A percentile compares a stretch with the other conserved stretches of the same genome.
These are phyloP conservation scores for Epicampocera succincta DNA, from an alignment of 2,888 invertebrate genomes.

Conservation along the genomic window DNA sequence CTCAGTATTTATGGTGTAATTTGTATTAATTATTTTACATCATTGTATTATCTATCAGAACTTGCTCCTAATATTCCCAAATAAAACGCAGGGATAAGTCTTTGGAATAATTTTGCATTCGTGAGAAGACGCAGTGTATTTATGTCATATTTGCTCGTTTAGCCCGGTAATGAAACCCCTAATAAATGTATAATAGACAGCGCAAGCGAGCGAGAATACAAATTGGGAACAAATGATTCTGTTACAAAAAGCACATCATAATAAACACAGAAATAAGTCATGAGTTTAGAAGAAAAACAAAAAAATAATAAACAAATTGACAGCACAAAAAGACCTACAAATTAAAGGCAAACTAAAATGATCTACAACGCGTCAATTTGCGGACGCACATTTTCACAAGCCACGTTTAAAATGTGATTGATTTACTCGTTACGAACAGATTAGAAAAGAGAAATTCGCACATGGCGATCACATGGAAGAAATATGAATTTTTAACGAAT, in stretches of 20 bases:
- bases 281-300: background rate
- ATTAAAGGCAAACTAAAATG: slow-evolving; percentile 15
- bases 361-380: background rate
- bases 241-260: slow-evolving; percentile 34
- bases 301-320: slow-evolving; percentile 28
- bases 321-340: slow-evolving; percentile 26
- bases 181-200: background rate
- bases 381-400: background rate
- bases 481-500: no score
- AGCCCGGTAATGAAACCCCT: background rate
- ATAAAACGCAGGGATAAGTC: no score
- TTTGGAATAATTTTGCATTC: no score
- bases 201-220: background rate
- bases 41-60: no score
- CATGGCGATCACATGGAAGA: slow-evolving; percentile 39
- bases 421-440: slow-evolving; percentile 10
- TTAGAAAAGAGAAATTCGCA: background rate
- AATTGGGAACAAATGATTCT: slow-evolving; percentile 29
- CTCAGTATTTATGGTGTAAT: no score
- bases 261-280: slow-evolving; percentile 39
- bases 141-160: background rate
- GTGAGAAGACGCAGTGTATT: no score
- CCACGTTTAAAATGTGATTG: background rate
- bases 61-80: no score
- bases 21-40: no score